A percentile compares a stretch with the other conserved stretches of the same genome.
These are phyloP conservation scores for Xylocopa sonorina DNA, from an alignment of 1,140 invertebrate species.

Conservation along the genomic window DNA sequence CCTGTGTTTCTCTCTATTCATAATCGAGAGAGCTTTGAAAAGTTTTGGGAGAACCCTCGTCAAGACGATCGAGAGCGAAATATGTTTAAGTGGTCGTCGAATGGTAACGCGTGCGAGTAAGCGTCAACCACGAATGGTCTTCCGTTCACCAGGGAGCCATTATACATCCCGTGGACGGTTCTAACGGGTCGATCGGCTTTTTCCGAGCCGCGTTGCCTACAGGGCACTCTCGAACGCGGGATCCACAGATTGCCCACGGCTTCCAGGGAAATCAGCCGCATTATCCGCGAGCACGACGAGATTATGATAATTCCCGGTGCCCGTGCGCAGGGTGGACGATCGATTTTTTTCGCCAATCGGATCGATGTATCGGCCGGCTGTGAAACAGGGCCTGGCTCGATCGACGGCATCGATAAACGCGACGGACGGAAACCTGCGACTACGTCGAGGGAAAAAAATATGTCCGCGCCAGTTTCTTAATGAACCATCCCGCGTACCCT, in stretches of 20 bases:
- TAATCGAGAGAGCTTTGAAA: too few species aligned
- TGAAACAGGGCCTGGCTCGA: not conserved
- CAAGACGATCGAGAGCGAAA: too few species aligned
- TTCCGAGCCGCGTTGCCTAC: constrained; percentile 3
- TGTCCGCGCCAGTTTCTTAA: not conserved
- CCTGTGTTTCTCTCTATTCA: not conserved
- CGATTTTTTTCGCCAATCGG: constrained; percentile 50
- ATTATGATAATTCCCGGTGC: constrained; percentile 75
- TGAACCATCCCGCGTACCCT: not conserved
- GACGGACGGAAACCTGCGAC: constrained; percentile 13
- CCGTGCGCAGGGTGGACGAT: constrained; percentile 42
- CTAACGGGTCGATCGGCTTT: constrained; percentile 2
- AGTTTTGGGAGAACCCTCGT: too few species aligned
- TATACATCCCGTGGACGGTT: not conserved
- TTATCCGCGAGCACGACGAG: constrained; percentile 73
- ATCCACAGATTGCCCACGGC: constrained; percentile 53
- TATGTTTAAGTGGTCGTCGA: too few species aligned
- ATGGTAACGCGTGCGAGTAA: too few species aligned
- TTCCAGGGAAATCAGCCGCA: constrained; percentile 71
- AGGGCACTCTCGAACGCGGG: constrained; percentile 42
- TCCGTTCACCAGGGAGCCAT: not conserved
- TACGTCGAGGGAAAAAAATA: constrained; percentile 40
- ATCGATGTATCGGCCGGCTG: constrained; percentile 49
- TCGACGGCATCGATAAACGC: constrained; percentile 32
- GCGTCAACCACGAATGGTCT: not conserved